These are phyloP conservation scores for Pitta sordida DNA, from an alignment of 2,113 vertebrate genomes.

Conservation along the genomic window DNA sequence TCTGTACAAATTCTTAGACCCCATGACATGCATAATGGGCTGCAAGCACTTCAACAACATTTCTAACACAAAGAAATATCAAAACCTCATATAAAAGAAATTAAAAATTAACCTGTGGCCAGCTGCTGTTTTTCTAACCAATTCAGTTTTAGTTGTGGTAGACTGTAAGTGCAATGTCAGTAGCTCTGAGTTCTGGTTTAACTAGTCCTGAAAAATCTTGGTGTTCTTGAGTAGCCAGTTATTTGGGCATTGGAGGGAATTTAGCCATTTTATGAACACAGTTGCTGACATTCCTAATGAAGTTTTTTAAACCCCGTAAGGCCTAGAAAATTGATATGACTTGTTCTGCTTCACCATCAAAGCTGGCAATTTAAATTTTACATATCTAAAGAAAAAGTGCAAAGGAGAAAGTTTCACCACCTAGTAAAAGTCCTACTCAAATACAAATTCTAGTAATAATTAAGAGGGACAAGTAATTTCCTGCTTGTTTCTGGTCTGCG, in stretches of 20 bases:
- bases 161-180: background rate
- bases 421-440: background rate
- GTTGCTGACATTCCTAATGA: background rate
- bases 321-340: background rate
- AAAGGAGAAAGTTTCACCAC: background rate
- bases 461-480: conserved; percentile 8
- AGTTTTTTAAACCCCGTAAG: background rate
- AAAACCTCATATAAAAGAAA: background rate
- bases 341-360: background rate
- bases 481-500: background rate
- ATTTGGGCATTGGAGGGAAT: background rate
- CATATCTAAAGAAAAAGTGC: background rate
- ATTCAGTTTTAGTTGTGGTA: background rate
- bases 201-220: background rate
- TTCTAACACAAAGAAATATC: background rate
- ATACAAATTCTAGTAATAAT: background rate
- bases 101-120: background rate
- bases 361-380: background rate
- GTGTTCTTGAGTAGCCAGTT: background rate
- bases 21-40: background rate
- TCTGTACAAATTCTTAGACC: background rate
- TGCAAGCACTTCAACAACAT: background rate
- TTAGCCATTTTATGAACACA: background rate
- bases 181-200: background rate
- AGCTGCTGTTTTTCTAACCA: background rate